These are phyloP conservation scores for Erythrolamprus reginae DNA, from an alignment of 2,113 vertebrate species.

Conservation along the genomic window DNA sequence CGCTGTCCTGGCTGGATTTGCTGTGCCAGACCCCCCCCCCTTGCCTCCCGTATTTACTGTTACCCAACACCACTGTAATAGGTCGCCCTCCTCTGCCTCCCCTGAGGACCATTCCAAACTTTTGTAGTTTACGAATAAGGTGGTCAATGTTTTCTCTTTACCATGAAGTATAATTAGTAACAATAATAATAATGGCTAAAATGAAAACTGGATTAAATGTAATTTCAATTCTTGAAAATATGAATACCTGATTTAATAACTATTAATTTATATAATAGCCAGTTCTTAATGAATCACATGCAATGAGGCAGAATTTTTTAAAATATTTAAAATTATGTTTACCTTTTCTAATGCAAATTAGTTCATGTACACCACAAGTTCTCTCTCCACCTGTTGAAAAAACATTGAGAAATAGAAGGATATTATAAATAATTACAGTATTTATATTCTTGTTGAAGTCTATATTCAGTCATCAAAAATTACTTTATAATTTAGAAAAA, in stretches of 20 bases:
- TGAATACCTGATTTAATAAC: background rate
- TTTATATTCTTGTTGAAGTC: background rate
- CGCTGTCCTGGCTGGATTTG: too few species aligned
- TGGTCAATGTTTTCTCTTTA: background rate
- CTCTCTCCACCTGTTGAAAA: slow-evolving; percentile 88
- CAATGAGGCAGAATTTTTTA: background rate
- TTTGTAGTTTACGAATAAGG: background rate
- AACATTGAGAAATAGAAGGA: slow-evolving; percentile 51
- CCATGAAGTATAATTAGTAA: background rate
- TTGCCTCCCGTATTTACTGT: too few species aligned
- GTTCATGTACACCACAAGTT: slow-evolving; percentile 96
- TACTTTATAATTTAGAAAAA: background rate
- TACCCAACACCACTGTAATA: too few species aligned
- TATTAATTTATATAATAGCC: background rate
- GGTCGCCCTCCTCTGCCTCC: too few species aligned
- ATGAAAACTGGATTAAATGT: background rate
- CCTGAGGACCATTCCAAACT: too few species aligned
- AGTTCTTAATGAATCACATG: background rate
- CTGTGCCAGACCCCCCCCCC: too few species aligned
- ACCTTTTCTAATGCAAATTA: slow-evolving; percentile 99
- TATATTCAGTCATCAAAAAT: background rate
- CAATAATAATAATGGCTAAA: background rate
- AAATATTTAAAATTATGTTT: slow-evolving; percentile 38
- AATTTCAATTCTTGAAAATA: background rate
- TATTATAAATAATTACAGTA: background rate